Base-by-base conservation (phyloP, 2,113 vertebrate species). In the Eretmochelys imbricata region DNA sequence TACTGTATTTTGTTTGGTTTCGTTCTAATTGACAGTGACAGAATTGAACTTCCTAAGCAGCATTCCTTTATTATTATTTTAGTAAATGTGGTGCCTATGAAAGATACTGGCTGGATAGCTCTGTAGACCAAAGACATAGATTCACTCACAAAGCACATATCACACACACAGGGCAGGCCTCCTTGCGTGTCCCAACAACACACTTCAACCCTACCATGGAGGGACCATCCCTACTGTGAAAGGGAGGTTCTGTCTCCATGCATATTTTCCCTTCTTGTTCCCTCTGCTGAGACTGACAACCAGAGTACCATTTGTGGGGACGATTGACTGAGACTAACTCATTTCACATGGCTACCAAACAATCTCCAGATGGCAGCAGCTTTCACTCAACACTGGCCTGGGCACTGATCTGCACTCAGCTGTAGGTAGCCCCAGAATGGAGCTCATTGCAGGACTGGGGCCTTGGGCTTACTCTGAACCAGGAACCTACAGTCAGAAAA, bases 311-410 rank as follows among this genome's bases (percentile, higher is more conserved):
- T 53, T 79, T 27, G 46, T 25, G 25, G 17, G 12, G 54, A 35
- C 7, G 62, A 35, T n/a, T 69, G 46, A 0, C 78, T 10, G 79
- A 75, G 51, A 27, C 0, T 51, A 75, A 38, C 2, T 1, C 2
- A 69, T 80, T 46, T 79, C 84, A 25, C 8, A 4, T 29, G 76
- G 25, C 27, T 16, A 46, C 7, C 76, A 29, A 17, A 29, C 13
- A 31, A 38, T 22, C 14, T 24, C 25, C 11, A 31, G 76, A 49
- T 16, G 27, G 27, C 76, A 48, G 25, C 76, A 49, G 24, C 76
- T 48, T 49, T 49, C 12, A 46, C 7, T 27, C 76, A 31, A 14
- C 46, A 27, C 25, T 48, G 12, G 22, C 7, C 11, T 16, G 46
- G 76, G 46, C 46, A 31, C 27, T 79, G 25, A 49, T 49, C 75